Conservation (phyloP, 2,113 vertebrate genomes). For the Epinephelus moara region DNA sequence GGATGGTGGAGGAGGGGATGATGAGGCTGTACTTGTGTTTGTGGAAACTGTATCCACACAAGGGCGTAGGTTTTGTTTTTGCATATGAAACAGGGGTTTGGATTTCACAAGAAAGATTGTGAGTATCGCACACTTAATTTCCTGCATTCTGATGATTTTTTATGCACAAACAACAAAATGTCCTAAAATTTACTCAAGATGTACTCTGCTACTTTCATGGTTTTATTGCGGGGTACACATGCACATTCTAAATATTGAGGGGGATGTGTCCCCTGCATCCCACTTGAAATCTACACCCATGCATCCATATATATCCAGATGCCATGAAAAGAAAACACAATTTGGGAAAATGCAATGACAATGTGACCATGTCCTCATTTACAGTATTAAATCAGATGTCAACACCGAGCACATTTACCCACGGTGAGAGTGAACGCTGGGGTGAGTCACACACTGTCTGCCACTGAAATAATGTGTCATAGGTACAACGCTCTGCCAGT, state of each 20-base stretch:
- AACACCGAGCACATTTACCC: conserved; percentile 35
- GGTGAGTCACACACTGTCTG: conserved; percentile 60
- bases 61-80: too few species aligned
- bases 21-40: neutral
- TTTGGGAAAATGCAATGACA: conserved; percentile 27
- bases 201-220: too few species aligned
- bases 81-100: too few species aligned
- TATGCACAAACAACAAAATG: too few species aligned
- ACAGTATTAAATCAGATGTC: conserved; percentile 43
- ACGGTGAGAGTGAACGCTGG: conserved; percentile 24
- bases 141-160: too few species aligned
- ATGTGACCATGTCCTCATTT: conserved; percentile 41
- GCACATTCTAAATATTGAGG: too few species aligned
- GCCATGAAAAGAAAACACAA: conserved; percentile 15
- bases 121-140: too few species aligned
- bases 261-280: too few species aligned
- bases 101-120: too few species aligned
- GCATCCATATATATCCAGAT: neutral
- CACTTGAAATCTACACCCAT: too few species aligned
- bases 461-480: conserved; percentile 52
- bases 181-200: too few species aligned
- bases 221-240: too few species aligned
- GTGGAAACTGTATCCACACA: neutral
- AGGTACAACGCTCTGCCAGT: conserved; percentile 47
- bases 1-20: neutral